Evolutionary conservation across 2,888 invertebrate genomes (phyloP).

Genomic region (Epistrophe grossulariae): DNA sequence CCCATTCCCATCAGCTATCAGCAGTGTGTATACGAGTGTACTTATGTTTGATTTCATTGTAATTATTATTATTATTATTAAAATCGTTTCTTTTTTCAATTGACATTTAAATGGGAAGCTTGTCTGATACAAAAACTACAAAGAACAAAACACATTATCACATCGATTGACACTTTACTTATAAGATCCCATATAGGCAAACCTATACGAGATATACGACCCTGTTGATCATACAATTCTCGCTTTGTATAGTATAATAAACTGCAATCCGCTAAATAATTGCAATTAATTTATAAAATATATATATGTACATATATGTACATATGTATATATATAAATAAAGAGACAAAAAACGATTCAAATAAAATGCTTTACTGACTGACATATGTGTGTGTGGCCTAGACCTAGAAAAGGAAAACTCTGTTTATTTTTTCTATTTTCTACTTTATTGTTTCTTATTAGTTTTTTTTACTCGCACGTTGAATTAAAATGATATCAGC

Average conservation of each 20-base stretch:
- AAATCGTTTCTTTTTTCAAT: slow-evolving; percentile 39
- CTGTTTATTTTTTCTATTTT: slow-evolving; percentile 56
- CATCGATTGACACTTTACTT: slow-evolving; percentile 40
- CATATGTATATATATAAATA: too few relatives aligned
- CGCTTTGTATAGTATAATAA: slow-evolving; percentile 41
- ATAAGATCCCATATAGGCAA: not conserved
- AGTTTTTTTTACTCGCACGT: slow-evolving; percentile 77
- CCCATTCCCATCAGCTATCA: slow-evolving; percentile 4
- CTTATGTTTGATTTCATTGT: not conserved
- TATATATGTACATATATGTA: not conserved
- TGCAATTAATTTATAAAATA: slow-evolving; percentile 71
- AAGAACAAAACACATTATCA: slow-evolving; percentile 17
- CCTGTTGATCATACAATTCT: slow-evolving; percentile 62
- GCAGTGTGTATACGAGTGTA: too few relatives aligned
- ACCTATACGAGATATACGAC: slow-evolving; percentile 34
- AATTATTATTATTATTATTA: not conserved
- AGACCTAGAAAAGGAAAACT: slow-evolving; percentile 77
- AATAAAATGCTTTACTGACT: slow-evolving; percentile 47
- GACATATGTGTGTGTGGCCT: slow-evolving; percentile 67
- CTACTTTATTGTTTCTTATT: slow-evolving; percentile 65
- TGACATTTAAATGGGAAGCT: slow-evolving; percentile 57
- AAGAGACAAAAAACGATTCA: slow-evolving; percentile 43
- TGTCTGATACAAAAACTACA: not conserved
- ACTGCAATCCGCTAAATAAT: slow-evolving; percentile 71
- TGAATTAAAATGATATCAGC: slow-evolving; percentile 77